These are phyloP conservation scores for Phoxinus phoxinus DNA, from an alignment of 2,113 vertebrate species.

Conservation along the genomic window DNA sequence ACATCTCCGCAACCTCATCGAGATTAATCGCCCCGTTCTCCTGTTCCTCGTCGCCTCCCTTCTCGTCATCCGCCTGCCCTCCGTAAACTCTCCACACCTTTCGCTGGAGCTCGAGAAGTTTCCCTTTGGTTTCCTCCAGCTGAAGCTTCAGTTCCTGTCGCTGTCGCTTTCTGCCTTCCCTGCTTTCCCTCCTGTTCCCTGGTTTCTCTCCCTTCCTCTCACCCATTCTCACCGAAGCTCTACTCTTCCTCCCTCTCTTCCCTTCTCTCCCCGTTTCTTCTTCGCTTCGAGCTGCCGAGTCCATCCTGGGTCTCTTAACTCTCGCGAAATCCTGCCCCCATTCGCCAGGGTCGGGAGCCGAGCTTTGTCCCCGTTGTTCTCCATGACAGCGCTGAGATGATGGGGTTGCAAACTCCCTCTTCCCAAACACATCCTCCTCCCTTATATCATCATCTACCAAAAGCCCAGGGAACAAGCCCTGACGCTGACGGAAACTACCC, in stretches of 20 bases:
- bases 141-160: constrained; percentile 78
- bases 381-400: constrained; percentile 40
- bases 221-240: constrained; percentile 11
- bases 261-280: constrained; percentile 52
- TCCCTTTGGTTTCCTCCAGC: constrained; percentile 76
- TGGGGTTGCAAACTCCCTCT: constrained; percentile 41
- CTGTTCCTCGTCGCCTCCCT: constrained; percentile 58
- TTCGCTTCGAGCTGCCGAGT: constrained; percentile 51
- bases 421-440: constrained; percentile 59
- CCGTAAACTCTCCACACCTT: constrained; percentile 78
- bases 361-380: constrained; percentile 63
- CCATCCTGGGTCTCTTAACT: constrained; percentile 73
- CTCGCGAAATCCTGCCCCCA: constrained; percentile 70
- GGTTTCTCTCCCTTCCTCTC: constrained; percentile 42
- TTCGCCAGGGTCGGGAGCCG: constrained; percentile 48
- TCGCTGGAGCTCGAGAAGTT: constrained; percentile 77
- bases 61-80: constrained; percentile 62
- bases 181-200: constrained; percentile 59
- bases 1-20: constrained; percentile 64
- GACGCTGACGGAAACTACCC: constrained; percentile 57
- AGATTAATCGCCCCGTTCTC: constrained; percentile 52
- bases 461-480: constrained; percentile 50
- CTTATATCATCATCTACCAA: constrained; percentile 47
- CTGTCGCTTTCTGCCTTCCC: constrained; percentile 70
- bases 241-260: constrained; percentile 46